Percentiles rank a stretch among this genome's conserved stretches.
Conservation (phyloP, 1,140 invertebrate species). For the Acromyrmex charruanus region DNA sequence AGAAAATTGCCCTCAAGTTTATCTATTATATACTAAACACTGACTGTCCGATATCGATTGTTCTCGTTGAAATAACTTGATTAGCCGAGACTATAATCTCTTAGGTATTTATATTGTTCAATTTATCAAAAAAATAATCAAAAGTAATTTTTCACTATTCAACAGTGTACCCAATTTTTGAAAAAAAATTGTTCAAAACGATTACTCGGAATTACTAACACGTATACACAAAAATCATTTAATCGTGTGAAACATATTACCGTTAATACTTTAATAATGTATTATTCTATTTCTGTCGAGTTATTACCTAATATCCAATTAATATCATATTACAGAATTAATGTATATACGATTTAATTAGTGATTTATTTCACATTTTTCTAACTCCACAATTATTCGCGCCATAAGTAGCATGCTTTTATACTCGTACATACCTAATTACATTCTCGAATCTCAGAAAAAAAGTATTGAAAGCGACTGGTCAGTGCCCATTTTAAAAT, state of each 20-base stretch:
- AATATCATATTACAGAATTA: neutral
- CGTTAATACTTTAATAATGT: neutral
- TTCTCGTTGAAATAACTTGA: neutral
- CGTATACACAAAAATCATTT: neutral
- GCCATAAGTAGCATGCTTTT: neutral
- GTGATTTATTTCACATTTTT: neutral
- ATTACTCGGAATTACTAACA: neutral
- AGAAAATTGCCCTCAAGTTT: neutral
- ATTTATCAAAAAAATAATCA: neutral
- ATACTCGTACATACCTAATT: neutral
- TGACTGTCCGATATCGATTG: neutral
- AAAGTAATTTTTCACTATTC: neutral
- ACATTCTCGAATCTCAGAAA: neutral
- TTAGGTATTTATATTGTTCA: neutral
- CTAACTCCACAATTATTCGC: neutral
- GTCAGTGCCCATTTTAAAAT: neutral
- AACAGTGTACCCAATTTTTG: neutral
- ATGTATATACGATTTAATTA: neutral
- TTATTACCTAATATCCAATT: conserved; percentile 7
- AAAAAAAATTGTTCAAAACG: neutral
- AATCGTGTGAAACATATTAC: neutral
- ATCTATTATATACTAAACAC: neutral
- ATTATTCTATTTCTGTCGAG: neutral
- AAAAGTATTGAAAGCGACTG: neutral
- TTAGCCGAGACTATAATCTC: neutral